Conservation (phyloP, 2,113 vertebrate genomes). For the Perccottus glenii region DNA sequence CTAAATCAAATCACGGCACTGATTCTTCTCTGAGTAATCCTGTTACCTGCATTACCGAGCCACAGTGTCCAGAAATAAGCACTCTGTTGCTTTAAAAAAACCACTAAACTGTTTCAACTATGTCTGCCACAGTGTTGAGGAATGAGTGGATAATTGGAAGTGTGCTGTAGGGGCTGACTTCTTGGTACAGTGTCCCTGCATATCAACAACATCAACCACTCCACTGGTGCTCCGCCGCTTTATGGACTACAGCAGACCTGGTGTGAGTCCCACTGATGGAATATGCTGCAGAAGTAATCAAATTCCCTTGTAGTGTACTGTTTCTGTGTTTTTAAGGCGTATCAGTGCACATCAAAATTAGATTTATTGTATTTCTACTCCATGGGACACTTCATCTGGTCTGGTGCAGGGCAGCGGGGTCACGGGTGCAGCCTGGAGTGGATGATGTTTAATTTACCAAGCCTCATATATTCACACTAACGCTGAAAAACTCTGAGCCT, state of each 20-base stretch:
- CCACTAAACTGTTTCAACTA: constrained; percentile 44
- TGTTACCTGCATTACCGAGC: constrained; percentile 68
- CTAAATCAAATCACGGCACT: constrained; percentile 66
- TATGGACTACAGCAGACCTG: constrained; percentile 19
- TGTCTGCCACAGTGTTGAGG: constrained; percentile 50
- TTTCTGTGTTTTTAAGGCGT: constrained; percentile 44
- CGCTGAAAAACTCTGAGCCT: constrained; percentile 44
- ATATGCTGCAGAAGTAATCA: constrained; percentile 49
- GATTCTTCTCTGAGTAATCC: constrained; percentile 74
- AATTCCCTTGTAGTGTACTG: constrained; percentile 24
- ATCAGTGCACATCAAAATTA: constrained; percentile 36
- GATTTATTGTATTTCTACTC: constrained; percentile 75
- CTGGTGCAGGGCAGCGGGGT: constrained; percentile 45
- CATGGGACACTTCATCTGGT: constrained; percentile 64
- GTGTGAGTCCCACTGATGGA: constrained; percentile 35
- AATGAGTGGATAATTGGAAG: constrained; percentile 70
- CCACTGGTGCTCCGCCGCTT: constrained; percentile 1
- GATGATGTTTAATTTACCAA: constrained; percentile 56
- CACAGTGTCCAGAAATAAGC: constrained; percentile 55
- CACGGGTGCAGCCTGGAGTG: constrained; percentile 44
- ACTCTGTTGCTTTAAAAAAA: constrained; percentile 71
- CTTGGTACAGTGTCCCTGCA: constrained; percentile 37
- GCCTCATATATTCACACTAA: constrained; percentile 36
- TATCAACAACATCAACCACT: constrained; percentile 37
- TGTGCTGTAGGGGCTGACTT: constrained; percentile 31